Conservation (phyloP, 1,140 invertebrate species). For the Araneus ventricosus region DNA sequence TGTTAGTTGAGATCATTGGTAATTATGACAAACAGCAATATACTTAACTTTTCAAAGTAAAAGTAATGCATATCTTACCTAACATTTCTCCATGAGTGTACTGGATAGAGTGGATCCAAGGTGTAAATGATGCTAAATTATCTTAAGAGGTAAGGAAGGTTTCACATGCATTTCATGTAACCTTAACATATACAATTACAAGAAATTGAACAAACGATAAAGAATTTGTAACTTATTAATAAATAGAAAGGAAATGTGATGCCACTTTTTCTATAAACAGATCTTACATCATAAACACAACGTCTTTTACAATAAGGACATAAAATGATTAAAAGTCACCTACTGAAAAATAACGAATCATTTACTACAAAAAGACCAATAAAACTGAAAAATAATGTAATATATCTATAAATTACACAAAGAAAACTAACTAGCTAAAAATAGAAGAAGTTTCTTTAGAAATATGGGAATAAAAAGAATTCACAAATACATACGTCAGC, state of each 20-base stretch:
- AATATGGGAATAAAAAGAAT: too few relatives aligned
- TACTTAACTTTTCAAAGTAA: too few relatives aligned
- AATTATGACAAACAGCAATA: too few relatives aligned
- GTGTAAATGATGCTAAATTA: neutral
- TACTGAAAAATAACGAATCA: neutral
- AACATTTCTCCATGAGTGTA: too few relatives aligned
- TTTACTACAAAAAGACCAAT: neutral
- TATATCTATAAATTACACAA: neutral
- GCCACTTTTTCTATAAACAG: neutral
- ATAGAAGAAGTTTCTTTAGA: too few relatives aligned
- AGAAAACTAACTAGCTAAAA: neutral
- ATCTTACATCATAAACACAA: neutral
- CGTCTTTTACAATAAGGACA: neutral
- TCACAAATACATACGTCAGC: neutral
- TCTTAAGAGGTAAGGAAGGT: conserved; percentile 39
- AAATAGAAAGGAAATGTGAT: neutral
- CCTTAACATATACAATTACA: neutral
- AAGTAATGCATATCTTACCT: too few relatives aligned
- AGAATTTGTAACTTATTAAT: neutral
- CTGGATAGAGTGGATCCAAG: neutral
- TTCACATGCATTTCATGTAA: neutral
- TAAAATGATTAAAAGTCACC: neutral
- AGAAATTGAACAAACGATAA: neutral
- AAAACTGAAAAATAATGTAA: neutral
- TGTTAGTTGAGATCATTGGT: too few relatives aligned